Conservation (phyloP, 2,113 vertebrate genomes). For the Glaucomys volans region DNA sequence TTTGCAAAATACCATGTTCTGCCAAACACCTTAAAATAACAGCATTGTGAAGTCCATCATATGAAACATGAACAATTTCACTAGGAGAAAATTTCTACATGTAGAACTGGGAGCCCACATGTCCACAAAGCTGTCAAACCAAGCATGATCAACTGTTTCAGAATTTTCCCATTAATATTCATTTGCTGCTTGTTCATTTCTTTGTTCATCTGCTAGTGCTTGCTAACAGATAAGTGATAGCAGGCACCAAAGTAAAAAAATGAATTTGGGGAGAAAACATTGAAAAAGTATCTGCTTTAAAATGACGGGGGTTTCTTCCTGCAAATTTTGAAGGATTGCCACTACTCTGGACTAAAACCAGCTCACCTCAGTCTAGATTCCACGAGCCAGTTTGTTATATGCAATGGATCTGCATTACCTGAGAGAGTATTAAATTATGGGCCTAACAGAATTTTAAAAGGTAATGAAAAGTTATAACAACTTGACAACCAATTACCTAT, state of each 20-base stretch:
- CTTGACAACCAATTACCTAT: not conserved
- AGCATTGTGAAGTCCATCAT: not conserved
- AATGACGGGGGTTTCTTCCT: not conserved
- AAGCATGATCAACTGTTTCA: constrained; percentile 62
- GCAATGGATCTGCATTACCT: not conserved
- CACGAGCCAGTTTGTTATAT: not conserved
- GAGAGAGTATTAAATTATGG: not conserved
- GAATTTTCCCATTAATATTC: constrained; percentile 71
- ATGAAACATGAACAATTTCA: constrained; percentile 8
- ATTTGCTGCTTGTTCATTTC: constrained; percentile 68
- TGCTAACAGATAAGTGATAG: constrained; percentile 48
- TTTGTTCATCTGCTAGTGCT: constrained; percentile 57
- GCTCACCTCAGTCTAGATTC: not conserved
- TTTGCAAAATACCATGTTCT: constrained; percentile 49
- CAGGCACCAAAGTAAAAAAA: constrained; percentile 53
- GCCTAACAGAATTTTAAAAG: not conserved
- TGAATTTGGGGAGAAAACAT: constrained; percentile 1
- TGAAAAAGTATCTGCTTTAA: constrained; percentile 33
- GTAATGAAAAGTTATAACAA: not conserved
- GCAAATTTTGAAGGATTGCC: not conserved
- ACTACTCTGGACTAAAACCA: not conserved
- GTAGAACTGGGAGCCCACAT: constrained; percentile 39
- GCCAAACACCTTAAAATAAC: constrained; percentile 35
- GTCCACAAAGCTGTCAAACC: constrained; percentile 70
- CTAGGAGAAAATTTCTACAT: constrained; percentile 48